Percentiles rank a stretch among this genome's conserved stretches.
Conservation (phyloP, 1,140 invertebrate species). For the Pogonomyrmex barbatus region DNA sequence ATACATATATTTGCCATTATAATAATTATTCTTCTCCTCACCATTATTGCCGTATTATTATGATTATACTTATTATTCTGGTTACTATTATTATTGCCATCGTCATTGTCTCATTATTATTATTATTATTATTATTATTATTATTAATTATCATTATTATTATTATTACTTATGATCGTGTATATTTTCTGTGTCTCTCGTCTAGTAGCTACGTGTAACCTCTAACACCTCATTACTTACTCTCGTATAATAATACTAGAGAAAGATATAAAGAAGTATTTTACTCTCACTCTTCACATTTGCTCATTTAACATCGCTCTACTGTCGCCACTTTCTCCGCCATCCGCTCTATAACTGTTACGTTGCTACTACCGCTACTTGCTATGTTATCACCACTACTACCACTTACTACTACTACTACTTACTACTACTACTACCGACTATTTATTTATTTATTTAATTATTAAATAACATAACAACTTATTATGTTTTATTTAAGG, state of each 20-base stretch:
- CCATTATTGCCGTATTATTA: slow-evolving; percentile 75
- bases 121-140: slow-evolving; percentile 72
- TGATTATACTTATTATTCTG: slow-evolving; percentile 79
- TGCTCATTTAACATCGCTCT: slow-evolving; percentile 59
- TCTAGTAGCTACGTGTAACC: slow-evolving; percentile 74
- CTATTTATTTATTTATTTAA: slow-evolving; percentile 86
- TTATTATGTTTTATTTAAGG: slow-evolving; percentile 86
- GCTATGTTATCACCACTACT: slow-evolving; percentile 26
- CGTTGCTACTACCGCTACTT: slow-evolving; percentile 48
- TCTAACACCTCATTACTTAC: slow-evolving; percentile 71
- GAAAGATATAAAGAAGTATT: slow-evolving; percentile 26
- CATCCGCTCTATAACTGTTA: slow-evolving; percentile 58
- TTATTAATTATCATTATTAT: slow-evolving; percentile 72
- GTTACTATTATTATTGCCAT: slow-evolving; percentile 77
- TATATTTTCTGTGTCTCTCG: slow-evolving; percentile 77
- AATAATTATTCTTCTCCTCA: slow-evolving; percentile 66
- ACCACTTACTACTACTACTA: slow-evolving; percentile 59
- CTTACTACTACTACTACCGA: slow-evolving; percentile 71
- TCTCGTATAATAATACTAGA: slow-evolving; percentile 63
- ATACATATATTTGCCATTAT: slow-evolving; percentile 55
- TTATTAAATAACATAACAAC: slow-evolving; percentile 85
- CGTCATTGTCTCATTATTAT: slow-evolving; percentile 55
- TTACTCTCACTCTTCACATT: slow-evolving; percentile 50
- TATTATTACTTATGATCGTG: slow-evolving; percentile 72
- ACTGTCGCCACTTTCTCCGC: slow-evolving; percentile 55